phyloP scores from a whole-genome alignment of 92 coral and sea anemone species.

The Epizoanthus rinbou region DNA sequence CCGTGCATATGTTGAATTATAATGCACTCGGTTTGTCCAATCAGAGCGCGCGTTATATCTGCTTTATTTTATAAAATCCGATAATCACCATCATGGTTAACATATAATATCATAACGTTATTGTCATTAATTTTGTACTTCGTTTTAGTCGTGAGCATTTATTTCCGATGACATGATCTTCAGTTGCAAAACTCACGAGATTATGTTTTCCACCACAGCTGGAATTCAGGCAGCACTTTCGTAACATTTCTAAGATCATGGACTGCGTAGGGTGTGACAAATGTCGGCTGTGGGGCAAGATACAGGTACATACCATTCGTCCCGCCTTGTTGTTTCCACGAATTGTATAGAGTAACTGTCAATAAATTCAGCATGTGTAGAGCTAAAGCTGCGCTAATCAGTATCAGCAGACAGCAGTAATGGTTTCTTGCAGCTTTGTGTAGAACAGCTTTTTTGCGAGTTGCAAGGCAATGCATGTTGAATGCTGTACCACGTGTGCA shows the following conservation, averaged over 20 bases:
- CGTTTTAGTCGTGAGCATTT: background rate
- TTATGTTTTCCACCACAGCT: slow-evolving; percentile 51
- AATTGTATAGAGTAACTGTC: too few relatives aligned
- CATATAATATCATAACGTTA: background rate
- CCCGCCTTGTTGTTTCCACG: background rate
- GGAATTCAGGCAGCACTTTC: slow-evolving; percentile 93
- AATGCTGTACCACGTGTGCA: too few relatives aligned
- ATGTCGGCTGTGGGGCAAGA: slow-evolving; percentile 95
- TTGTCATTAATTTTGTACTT: background rate
- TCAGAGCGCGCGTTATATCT: too few relatives aligned
- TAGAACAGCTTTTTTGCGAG: too few relatives aligned
- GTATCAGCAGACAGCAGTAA: too few relatives aligned
- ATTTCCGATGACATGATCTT: background rate
- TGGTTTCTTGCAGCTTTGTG: too few relatives aligned
- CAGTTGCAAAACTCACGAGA: background rate
- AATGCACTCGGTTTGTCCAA: too few relatives aligned
- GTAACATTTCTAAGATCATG: slow-evolving; percentile 97
- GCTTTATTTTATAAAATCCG: too few relatives aligned
- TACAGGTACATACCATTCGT: slow-evolving; percentile 68
- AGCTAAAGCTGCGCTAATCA: too few relatives aligned
- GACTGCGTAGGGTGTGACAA: slow-evolving; percentile 99
- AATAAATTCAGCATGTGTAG: too few relatives aligned
- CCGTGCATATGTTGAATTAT: too few relatives aligned
- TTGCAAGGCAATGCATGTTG: too few relatives aligned
- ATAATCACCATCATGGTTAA: background rate